Conservation (phyloP, 1,140 invertebrate species). For the Nasonia giraulti region DNA sequence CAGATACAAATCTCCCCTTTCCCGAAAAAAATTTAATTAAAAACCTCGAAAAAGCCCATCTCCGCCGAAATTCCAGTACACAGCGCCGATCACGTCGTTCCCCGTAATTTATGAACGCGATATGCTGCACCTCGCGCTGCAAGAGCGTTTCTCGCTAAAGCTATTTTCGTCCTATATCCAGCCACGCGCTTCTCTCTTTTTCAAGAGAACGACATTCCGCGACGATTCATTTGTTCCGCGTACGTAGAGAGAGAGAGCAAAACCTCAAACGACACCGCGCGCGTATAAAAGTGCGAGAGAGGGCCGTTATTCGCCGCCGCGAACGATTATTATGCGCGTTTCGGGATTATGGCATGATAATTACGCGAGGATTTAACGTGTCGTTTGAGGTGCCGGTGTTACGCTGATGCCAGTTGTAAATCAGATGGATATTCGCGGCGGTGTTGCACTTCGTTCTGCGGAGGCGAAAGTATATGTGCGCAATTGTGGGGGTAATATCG, state of each 20-base stretch:
- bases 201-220: not conserved
- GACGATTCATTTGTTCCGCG: not conserved
- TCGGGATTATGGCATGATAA: not conserved
- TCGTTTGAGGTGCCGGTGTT: not conserved
- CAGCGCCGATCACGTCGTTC: not conserved
- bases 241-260: no score
- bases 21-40: not conserved
- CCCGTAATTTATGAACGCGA: not conserved
- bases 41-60: not conserved
- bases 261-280: no score
- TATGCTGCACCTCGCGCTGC: not conserved
- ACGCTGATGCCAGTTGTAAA: not conserved
- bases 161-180: not conserved
- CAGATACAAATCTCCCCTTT: not conserved
- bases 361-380: not conserved
- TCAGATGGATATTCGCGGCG: not conserved
- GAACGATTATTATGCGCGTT: not conserved
- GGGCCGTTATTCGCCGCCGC: not conserved
- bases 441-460: not conserved
- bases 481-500: not conserved
- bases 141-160: not conserved
- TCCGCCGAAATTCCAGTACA: not conserved
- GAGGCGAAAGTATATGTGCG: not conserved
- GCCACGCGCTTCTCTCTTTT: not conserved
- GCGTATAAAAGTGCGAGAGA: not conserved